Percentiles rank a stretch among this genome's conserved stretches.
Conservation (phyloP, 1,140 invertebrate genomes). For the Anastatus disparis region DNA sequence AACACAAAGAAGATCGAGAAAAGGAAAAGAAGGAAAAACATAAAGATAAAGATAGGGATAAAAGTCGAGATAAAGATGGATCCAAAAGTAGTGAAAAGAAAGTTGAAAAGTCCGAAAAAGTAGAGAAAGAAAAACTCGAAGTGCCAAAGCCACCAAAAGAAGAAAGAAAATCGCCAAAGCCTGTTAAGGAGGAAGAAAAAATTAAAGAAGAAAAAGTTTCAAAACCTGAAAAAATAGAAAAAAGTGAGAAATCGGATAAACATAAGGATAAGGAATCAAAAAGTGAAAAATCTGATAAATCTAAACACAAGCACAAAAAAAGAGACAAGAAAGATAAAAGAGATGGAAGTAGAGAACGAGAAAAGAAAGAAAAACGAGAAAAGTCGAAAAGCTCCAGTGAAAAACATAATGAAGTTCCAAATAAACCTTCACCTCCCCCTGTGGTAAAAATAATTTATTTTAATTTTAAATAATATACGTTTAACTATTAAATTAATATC, state of each 20-base stretch:
- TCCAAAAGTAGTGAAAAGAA: conserved; percentile 58
- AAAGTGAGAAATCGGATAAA: conserved; percentile 68
- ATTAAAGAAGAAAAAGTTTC: conserved; percentile 51
- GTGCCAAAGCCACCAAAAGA: conserved; percentile 69
- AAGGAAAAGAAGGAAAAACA: conserved; percentile 66
- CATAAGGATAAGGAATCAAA: conserved; percentile 62
- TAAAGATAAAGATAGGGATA: conserved; percentile 66
- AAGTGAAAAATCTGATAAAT: conserved; percentile 58
- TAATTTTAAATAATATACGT: neutral
- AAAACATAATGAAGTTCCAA: conserved; percentile 51
- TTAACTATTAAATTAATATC: neutral
- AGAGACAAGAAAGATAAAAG: conserved; percentile 70
- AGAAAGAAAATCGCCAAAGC: conserved; percentile 64
- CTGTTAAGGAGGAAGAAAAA: conserved; percentile 61
- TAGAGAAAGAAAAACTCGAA: conserved; percentile 62
- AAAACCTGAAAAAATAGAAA: conserved; percentile 60
- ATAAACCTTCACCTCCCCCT: conserved; percentile 47
- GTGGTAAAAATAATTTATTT: conserved; percentile 39
- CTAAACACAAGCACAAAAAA: conserved; percentile 67
- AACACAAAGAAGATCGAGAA: conserved; percentile 66
- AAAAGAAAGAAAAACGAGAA: conserved; percentile 65
- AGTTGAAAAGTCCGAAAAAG: conserved; percentile 53
- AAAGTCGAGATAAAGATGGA: conserved; percentile 44
- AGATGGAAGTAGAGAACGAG: conserved; percentile 62
- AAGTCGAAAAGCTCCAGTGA: conserved; percentile 53